Percentiles rank a stretch among this genome's conserved stretches.
Conservation (phyloP, 2,888 invertebrate species). For the Eretmocerus hayati region DNA sequence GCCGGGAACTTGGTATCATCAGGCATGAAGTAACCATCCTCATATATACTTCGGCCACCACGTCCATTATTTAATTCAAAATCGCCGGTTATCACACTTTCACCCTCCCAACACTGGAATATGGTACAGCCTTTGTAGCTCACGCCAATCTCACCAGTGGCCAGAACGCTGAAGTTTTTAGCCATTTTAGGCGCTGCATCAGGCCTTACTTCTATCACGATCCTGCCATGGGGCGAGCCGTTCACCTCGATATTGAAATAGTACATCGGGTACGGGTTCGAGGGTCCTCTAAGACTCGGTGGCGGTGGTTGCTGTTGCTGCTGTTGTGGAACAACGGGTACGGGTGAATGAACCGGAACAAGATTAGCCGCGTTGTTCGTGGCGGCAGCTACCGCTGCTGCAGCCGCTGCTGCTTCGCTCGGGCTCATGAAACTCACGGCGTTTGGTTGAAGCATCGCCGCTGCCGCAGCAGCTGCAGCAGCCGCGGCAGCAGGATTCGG, state of each 20-base stretch:
- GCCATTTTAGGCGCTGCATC: constrained; percentile 78
- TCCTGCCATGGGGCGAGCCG: constrained; percentile 62
- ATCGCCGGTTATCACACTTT: constrained; percentile 75
- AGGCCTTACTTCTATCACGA: constrained; percentile 69
- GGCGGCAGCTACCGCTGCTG: constrained; percentile 7
- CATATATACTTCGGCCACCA: constrained; percentile 70
- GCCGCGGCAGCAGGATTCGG: constrained; percentile 9
- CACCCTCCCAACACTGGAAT: constrained; percentile 77
- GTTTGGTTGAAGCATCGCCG: constrained; percentile 37
- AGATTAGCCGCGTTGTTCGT: constrained; percentile 20
- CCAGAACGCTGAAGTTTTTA: constrained; percentile 66
- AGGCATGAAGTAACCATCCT: constrained; percentile 72
- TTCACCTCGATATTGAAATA: constrained; percentile 72
- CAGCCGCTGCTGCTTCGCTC: constrained; percentile 25
- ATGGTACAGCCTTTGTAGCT: constrained; percentile 74
- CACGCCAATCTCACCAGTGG: constrained; percentile 66
- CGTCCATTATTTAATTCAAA: constrained; percentile 75
- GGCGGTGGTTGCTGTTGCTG: constrained; percentile 35
- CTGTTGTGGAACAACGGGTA: constrained; percentile 4
- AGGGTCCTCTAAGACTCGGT: constrained; percentile 49
- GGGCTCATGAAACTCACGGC: constrained; percentile 37
- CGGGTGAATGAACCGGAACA: constrained; percentile 45
- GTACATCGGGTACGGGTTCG: constrained; percentile 62
- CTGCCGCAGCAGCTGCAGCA: constrained; percentile 32
- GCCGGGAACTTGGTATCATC: constrained; percentile 73